phyloP scores from a whole-genome alignment of 2,888 invertebrate species.

The Cheilosia impressa region DNA sequence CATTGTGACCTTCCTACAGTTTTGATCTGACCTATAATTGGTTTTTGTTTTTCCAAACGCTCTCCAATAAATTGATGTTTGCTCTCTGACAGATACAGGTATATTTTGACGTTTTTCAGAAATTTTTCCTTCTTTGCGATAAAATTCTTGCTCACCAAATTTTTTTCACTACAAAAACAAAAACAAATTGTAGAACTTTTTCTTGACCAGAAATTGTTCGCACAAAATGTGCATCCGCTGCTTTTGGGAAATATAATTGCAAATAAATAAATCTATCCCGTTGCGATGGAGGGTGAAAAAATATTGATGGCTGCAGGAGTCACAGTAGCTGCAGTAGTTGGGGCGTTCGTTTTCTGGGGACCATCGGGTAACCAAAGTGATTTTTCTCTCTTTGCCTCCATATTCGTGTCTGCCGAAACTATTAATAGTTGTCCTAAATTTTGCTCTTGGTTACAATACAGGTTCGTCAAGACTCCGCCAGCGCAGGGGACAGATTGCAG shows the following conservation, averaged over 20 bases:
- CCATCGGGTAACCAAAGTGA: conserved; percentile 82
- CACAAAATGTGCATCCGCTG: conserved; percentile 58
- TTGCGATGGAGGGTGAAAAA: conserved; percentile 86
- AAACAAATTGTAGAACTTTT: conserved; percentile 36
- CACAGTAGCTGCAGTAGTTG: conserved; percentile 91
- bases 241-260: conserved; percentile 17
- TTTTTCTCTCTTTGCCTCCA: conserved; percentile 25
- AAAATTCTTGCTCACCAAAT: conserved; percentile 46
- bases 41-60: conserved; percentile 31
- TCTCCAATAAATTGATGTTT: conserved; percentile 35
- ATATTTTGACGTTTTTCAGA: conserved; percentile 60
- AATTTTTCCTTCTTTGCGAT: conserved; percentile 36
- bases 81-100: conserved; percentile 53
- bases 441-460: conserved; percentile 51
- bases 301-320: conserved; percentile 91
- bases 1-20: conserved; percentile 10
- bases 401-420: conserved; percentile 18
- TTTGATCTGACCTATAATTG: conserved; percentile 3
- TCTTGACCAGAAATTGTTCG: conserved; percentile 11
- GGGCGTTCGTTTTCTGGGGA: conserved; percentile 92
- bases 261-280: conserved; percentile 34
- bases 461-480: conserved; percentile 85
- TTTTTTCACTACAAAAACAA: conserved; percentile 57
- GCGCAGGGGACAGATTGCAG: conserved; percentile 90
- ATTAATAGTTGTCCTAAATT: conserved; percentile 51